A percentile compares a stretch with the other conserved stretches of the same genome.
phyloP scores from a whole-genome alignment of 2,113 vertebrate genomes.

The Solea solea region DNA sequence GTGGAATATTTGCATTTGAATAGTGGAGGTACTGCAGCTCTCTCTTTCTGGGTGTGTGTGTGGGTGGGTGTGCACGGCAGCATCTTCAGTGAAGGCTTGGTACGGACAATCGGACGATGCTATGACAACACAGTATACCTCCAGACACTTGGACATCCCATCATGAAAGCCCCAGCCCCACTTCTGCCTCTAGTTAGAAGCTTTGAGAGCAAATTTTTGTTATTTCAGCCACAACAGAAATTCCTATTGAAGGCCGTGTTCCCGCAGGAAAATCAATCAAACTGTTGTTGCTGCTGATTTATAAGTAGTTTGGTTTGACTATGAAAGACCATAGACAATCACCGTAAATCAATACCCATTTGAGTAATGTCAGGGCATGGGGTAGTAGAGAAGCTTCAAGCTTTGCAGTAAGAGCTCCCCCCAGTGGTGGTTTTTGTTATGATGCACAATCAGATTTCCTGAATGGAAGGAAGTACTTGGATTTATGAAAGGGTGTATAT shows the following conservation, averaged over 20 bases:
- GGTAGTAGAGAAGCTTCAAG: neutral
- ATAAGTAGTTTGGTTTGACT: neutral
- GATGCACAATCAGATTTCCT: conserved; percentile 37
- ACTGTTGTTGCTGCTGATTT: conserved; percentile 20
- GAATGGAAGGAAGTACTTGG: neutral
- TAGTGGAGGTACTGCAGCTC: conserved; percentile 48
- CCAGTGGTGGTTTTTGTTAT: conserved; percentile 51
- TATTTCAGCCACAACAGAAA: conserved; percentile 10
- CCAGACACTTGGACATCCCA: conserved; percentile 54
- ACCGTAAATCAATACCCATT: conserved; percentile 12
- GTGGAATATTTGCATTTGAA: conserved; percentile 67
- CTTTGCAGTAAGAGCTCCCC: conserved; percentile 50
- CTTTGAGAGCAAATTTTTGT: conserved; percentile 28
- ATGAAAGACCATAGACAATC: conserved; percentile 64
- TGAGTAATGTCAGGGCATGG: conserved; percentile 1
- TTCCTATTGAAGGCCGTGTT: conserved; percentile 10
- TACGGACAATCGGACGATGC: conserved; percentile 72
- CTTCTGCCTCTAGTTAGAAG: conserved; percentile 68
- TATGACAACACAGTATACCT: conserved; percentile 61
- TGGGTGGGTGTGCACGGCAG: neutral
- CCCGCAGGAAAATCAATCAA: conserved; percentile 17
- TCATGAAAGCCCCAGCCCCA: conserved; percentile 33
- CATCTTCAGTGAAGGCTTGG: conserved; percentile 53
- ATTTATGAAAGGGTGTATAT: conserved; percentile 15
- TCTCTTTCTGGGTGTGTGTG: neutral